Evolutionary conservation across 1,140 invertebrate species (phyloP).

Genomic region (Vollenhovia emeryi): DNA sequence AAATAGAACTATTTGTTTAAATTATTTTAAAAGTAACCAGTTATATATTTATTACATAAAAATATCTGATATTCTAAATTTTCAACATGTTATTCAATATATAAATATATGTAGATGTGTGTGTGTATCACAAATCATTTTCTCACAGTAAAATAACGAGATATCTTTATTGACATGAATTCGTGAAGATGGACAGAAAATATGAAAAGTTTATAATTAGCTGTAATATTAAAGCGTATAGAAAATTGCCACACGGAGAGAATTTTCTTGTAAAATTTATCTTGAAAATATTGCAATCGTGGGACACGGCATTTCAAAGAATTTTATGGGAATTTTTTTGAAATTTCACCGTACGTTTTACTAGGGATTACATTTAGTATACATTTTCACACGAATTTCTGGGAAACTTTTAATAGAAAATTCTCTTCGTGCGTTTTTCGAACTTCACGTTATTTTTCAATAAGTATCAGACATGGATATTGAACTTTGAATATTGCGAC

Average conservation of each 20-base stretch:
- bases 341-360: too few species aligned
- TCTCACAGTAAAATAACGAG: not conserved
- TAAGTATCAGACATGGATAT: not conserved
- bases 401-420: too few species aligned
- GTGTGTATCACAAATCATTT: not conserved
- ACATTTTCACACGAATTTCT: too few species aligned
- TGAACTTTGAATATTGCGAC: not conserved
- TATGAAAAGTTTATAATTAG: not conserved
- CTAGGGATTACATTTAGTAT: too few species aligned
- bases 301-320: too few species aligned
- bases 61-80: not conserved
- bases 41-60: not conserved
- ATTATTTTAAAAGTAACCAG: not conserved
- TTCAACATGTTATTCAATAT: not conserved
- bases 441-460: not conserved
- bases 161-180: not conserved
- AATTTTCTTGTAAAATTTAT: too few species aligned
- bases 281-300: too few species aligned
- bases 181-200: not conserved
- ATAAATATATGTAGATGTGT: too few species aligned
- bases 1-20: not conserved
- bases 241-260: not conserved
- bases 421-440: too few species aligned
- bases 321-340: not conserved
- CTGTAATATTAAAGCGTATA: not conserved